Evolutionary conservation across 2,888 invertebrate genomes (phyloP).

Genomic region (Parnassius smintheus): DNA sequence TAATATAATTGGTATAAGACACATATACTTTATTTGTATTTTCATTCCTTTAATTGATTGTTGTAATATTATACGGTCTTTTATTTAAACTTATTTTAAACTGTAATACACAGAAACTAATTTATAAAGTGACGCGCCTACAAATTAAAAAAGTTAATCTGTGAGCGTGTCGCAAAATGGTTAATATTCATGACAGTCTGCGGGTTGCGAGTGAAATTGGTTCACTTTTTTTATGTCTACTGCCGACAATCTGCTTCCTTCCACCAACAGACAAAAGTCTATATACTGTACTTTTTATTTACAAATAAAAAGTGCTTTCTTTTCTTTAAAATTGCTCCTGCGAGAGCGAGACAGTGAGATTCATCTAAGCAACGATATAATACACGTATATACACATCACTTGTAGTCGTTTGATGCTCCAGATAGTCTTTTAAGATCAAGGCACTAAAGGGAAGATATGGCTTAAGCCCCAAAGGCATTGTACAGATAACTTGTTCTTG

Average conservation of each 20-base stretch:
- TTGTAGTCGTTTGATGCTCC: conserved; percentile 11
- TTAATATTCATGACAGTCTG: conserved; percentile 77
- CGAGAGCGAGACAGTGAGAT: conserved; percentile 22
- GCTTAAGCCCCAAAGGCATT: not conserved
- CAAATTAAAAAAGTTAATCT: conserved; percentile 36
- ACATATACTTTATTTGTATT: too few relatives aligned
- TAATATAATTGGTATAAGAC: too few relatives aligned
- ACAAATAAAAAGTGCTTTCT: conserved; percentile 54
- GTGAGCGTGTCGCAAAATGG: conserved; percentile 57
- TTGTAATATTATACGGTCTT: too few relatives aligned
- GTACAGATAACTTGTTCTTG: conserved; percentile 1
- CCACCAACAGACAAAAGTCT: conserved; percentile 48
- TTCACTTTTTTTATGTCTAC: conserved; percentile 72
- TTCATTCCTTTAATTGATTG: too few relatives aligned
- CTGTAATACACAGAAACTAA: conserved; percentile 2
- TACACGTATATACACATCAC: conserved; percentile 3
- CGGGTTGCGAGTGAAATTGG: conserved; percentile 71
- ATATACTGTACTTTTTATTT: conserved; percentile 54
- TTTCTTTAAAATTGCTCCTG: conserved; percentile 29
- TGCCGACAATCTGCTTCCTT: conserved; percentile 40
- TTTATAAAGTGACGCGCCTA: conserved; percentile 9
- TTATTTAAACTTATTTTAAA: too few relatives aligned
- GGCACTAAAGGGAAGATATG: not conserved
- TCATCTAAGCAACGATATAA: conserved; percentile 18
- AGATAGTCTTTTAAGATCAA: conserved; percentile 1